Conservation (phyloP, 2,797 vertebrate genomes). For the Lophius americanus region DNA sequence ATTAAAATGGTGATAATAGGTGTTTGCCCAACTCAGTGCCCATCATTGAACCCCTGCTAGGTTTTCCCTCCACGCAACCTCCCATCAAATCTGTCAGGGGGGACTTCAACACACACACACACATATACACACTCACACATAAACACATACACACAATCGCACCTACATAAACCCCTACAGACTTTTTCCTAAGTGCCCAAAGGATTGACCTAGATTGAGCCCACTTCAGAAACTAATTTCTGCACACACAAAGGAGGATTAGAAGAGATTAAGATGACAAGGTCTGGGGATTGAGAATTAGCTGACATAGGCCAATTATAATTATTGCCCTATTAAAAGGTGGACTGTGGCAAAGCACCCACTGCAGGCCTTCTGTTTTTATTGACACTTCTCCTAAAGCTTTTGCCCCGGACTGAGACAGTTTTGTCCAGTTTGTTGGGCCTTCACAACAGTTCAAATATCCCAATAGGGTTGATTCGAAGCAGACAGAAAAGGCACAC, state of each 20-base stretch:
- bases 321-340: conserved; percentile 70
- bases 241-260: conserved; percentile 80
- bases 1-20: conserved; percentile 79
- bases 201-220: conserved; percentile 81
- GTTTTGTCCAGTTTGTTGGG: not conserved
- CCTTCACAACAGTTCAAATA: not conserved
- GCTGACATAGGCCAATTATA: conserved; percentile 79
- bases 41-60: conserved; percentile 50
- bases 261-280: conserved; percentile 81
- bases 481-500: not conserved
- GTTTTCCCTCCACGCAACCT: conserved; percentile 38
- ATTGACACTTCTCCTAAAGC: conserved; percentile 40
- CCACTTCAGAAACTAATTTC: conserved; percentile 80
- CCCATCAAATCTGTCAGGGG: conserved; percentile 57
- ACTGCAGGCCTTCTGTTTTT: conserved; percentile 42
- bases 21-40: conserved; percentile 72
- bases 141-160: conserved; percentile 19
- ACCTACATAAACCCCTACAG: conserved; percentile 28
- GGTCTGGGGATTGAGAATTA: conserved; percentile 72
- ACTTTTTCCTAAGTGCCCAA: conserved; percentile 55
- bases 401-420: conserved; percentile 24
- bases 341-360: conserved; percentile 57
- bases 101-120: conserved; percentile 29
- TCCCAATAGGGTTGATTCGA: not conserved
- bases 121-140: conserved; percentile 9